Base-by-base conservation (phyloP, 2,888 invertebrate species). In the Amblyteles armatorius region DNA sequence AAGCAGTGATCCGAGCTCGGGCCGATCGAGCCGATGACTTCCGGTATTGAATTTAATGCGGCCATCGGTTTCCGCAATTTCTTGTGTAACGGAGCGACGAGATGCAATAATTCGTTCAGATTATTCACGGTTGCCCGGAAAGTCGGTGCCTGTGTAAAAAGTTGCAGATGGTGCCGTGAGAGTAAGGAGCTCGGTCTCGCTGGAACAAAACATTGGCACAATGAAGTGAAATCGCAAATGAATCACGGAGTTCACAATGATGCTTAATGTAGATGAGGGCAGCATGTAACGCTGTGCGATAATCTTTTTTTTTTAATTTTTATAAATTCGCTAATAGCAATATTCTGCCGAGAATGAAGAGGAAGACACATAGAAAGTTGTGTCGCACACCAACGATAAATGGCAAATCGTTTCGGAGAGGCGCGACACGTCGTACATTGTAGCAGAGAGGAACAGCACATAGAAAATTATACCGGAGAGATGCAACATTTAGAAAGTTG, bases 1-100 rank as follows among this genome's bases (percentile, higher is more conserved):
- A 79, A 69, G 36, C 74, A 79, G 52, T 33, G 79, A 79, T 83
- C 73, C 73, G 78, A 71, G 55, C 36, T 60, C 40, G 29, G 16
- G 50, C 26, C 40, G 33, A 73, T 68, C 40, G 55, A 57, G 36
- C 36, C n/a, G 29, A 29, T 16, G 13, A 68, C 78, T 82, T 83
- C 79, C 73, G 83, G 67, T 71, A 72, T 72, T 19, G 57, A 6
- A 65, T 63, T 65, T 40, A 52, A 73, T 48, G 68, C 26, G 29
- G 11, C 29, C n/a, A 63, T 78, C 22, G n/a, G 40, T 36, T 68
- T 78, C 50, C 72, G 55, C 48, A 71, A 83, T 79, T 79, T 57
- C 50, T 71, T 26, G 71, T 48, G 48, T 65, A 50, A 71, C 57
- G 11, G 19, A 55, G 33, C 52, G 33, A 55, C 22, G 36, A 73